These are phyloP conservation scores for Scaptomyza parva DNA, from an alignment of 2,888 invertebrate species.

Conservation along the genomic window DNA sequence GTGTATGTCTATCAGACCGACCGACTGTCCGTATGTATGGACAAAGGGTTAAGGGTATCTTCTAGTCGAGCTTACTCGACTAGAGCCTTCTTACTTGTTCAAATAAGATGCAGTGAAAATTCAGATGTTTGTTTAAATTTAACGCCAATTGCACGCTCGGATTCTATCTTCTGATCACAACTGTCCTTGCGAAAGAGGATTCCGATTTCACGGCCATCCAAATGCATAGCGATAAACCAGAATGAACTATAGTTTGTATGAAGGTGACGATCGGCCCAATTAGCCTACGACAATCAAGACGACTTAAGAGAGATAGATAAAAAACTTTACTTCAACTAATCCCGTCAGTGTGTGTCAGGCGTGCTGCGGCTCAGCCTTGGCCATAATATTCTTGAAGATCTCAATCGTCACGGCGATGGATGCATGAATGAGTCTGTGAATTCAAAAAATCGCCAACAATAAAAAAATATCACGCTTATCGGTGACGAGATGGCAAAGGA, in stretches of 20 bases:
- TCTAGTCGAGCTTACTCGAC: no score
- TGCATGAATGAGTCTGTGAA: slow-evolving; percentile 53
- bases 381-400: slow-evolving; percentile 52
- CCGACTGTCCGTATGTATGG: no score
- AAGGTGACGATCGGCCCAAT: slow-evolving; percentile 60
- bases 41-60: no score
- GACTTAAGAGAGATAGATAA: slow-evolving; percentile 34
- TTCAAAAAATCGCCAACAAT: slow-evolving; percentile 74
- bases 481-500: slow-evolving; percentile 24
- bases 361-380: slow-evolving; percentile 59
- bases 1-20: no score
- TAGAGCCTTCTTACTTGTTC: no score
- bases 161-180: no score
- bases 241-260: slow-evolving; percentile 15
- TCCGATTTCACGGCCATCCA: slow-evolving; percentile 69
- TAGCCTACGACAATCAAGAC: slow-evolving; percentile 46
- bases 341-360: slow-evolving; percentile 82
- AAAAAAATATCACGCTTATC: slow-evolving; percentile 84
- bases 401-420: slow-evolving; percentile 54
- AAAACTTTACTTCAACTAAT: slow-evolving; percentile 70
- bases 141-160: slow-evolving; percentile 62
- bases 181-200: slow-evolving; percentile 38
- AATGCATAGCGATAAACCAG: slow-evolving; percentile 26
- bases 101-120: neutral
- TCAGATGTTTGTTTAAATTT: slow-evolving; percentile 57